phyloP scores from a whole-genome alignment of 2,888 invertebrate species.

The Chirona hameri region DNA sequence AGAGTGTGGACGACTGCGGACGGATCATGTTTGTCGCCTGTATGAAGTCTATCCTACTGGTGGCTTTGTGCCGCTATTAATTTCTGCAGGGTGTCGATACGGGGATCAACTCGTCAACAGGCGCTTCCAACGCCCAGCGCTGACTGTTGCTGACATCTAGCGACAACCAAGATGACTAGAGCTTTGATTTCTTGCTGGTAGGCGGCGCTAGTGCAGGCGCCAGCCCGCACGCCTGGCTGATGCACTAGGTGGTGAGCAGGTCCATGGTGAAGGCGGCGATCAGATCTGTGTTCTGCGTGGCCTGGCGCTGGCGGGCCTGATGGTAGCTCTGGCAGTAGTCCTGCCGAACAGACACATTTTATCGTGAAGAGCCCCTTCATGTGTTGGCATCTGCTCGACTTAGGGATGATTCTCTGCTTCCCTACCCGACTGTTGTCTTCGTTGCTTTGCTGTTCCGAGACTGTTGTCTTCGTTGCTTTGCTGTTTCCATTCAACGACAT shows the following conservation, averaged over 20 bases:
- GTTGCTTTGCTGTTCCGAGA: no score
- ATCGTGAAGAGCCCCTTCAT: no score
- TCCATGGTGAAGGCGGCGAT: constrained; percentile 33
- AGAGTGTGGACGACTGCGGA: no score
- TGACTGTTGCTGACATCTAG: background rate
- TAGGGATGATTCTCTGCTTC: no score
- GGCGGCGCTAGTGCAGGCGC: background rate
- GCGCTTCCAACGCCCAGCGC: background rate
- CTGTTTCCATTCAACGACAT: no score
- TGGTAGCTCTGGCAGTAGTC: constrained; percentile 35
- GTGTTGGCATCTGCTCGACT: no score
- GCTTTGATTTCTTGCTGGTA: background rate
- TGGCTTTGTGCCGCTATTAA: no score
- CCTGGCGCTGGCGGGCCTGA: background rate
- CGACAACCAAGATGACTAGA: background rate
- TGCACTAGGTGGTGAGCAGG: background rate
- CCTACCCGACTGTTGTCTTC: no score
- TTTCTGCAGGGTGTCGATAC: no score
- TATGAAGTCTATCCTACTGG: no score
- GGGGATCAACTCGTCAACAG: background rate
- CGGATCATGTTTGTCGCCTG: no score
- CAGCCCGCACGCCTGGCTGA: background rate
- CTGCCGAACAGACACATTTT: constrained; percentile 8
- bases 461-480: no score
- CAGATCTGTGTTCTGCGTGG: constrained; percentile 31